A percentile compares a stretch with the other conserved stretches of the same genome.
Conservation (phyloP, 2,797 vertebrate genomes). For the Tadarida brasiliensis region DNA sequence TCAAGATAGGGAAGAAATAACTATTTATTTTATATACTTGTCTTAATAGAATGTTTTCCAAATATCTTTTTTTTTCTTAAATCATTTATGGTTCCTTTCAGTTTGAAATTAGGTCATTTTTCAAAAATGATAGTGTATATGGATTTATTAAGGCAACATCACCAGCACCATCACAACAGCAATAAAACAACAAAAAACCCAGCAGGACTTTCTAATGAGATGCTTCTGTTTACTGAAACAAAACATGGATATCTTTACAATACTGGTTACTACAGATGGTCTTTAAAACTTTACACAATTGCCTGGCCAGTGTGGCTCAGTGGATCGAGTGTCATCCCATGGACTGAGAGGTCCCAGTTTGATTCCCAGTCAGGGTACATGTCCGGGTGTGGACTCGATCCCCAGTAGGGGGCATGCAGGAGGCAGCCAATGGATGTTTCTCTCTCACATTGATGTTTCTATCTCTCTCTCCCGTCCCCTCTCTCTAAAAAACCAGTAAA, state of each 20-base stretch:
- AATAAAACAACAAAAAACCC: not conserved
- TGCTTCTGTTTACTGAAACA: not conserved
- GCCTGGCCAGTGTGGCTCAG: too few relatives aligned
- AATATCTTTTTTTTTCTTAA: not conserved
- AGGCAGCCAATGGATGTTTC: too few relatives aligned
- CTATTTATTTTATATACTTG: not conserved
- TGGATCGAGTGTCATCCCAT: too few relatives aligned
- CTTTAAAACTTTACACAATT: not conserved
- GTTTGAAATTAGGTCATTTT: slow-evolving; percentile 46
- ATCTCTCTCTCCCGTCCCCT: too few relatives aligned
- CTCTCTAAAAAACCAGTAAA: too few relatives aligned
- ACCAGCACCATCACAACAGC: fast-evolving
- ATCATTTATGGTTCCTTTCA: not conserved
- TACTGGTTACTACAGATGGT: too few relatives aligned
- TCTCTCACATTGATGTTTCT: too few relatives aligned
- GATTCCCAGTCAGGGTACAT: too few relatives aligned
- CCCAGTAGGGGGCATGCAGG: too few relatives aligned
- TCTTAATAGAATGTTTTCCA: not conserved
- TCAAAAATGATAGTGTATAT: not conserved
- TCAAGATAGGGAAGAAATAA: not conserved
- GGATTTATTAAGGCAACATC: not conserved
- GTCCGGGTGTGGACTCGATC: too few relatives aligned
- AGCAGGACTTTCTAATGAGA: not conserved
- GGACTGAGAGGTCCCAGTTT: too few relatives aligned
- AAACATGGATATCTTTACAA: not conserved